A percentile compares a stretch with the other conserved stretches of the same genome.
Conservation (phyloP, 2,888 invertebrate species). For the Tridacna crocea region DNA sequence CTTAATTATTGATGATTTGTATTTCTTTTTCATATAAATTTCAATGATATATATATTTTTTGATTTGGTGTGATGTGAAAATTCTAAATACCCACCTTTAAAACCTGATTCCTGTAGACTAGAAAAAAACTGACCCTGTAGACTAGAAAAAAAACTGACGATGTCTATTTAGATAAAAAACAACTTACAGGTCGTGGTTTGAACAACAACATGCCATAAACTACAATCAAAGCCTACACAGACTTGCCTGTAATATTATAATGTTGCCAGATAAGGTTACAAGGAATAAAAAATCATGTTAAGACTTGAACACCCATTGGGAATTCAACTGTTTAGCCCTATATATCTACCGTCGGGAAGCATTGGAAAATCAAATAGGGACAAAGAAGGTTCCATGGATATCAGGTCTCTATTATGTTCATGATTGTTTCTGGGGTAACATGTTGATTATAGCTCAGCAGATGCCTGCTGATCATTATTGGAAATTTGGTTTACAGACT, state of each 20-base stretch:
- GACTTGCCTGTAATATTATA: not conserved
- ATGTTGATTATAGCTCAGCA: slow-evolving; percentile 15
- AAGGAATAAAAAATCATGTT: slow-evolving; percentile 11
- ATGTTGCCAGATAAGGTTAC: not conserved
- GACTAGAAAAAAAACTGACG: not conserved
- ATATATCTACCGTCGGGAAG: slow-evolving; percentile 8
- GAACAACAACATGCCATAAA: slow-evolving; percentile 18
- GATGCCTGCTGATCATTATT: slow-evolving; percentile 8
- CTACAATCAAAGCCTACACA: not conserved
- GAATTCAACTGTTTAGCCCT: slow-evolving; percentile 4
- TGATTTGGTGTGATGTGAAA: too few relatives aligned
- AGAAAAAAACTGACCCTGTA: too few relatives aligned
- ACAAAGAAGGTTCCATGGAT: slow-evolving; percentile 14
- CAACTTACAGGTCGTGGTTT: not conserved
- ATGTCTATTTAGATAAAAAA: not conserved
- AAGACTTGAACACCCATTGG: slow-evolving; percentile 12
- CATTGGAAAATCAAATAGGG: slow-evolving; percentile 22
- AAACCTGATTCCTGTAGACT: too few relatives aligned
- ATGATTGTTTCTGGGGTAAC: not conserved
- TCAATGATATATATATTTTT: too few relatives aligned
- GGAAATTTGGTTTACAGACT: not conserved
- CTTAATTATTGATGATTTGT: too few relatives aligned
- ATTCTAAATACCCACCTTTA: too few relatives aligned
- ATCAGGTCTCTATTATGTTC: slow-evolving; percentile 6
- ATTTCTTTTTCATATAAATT: too few relatives aligned